Evolutionary conservation across 2,797 vertebrate species (phyloP).

Genomic region (Saxicola maurus): DNA sequence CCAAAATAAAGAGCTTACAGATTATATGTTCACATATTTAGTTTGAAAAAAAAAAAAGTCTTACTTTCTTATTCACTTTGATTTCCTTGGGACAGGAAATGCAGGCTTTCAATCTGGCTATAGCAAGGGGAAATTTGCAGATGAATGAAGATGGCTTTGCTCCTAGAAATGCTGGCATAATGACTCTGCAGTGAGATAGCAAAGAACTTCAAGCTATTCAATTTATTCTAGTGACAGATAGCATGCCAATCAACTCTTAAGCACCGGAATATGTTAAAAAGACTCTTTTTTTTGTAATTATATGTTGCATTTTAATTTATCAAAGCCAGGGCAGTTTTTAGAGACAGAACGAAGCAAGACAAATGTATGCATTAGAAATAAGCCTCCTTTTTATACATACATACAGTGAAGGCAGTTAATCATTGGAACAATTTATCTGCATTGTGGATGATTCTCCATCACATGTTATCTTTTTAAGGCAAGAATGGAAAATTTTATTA

Average conservation of each 20-base stretch:
- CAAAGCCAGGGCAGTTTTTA: slow-evolving; percentile 39
- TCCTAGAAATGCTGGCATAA: slow-evolving; percentile 41
- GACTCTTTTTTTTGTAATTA: slow-evolving; percentile 7
- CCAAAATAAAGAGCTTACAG: not conserved
- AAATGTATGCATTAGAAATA: slow-evolving; percentile 49
- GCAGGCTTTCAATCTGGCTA: not conserved
- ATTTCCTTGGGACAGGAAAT: slow-evolving; percentile 7
- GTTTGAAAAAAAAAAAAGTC: not conserved
- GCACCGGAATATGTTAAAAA: not conserved
- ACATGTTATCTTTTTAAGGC: slow-evolving; percentile 37
- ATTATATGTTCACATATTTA: not conserved
- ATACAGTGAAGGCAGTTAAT: slow-evolving; percentile 44
- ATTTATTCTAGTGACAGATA: slow-evolving; percentile 36
- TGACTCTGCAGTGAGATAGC: not conserved
- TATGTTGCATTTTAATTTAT: slow-evolving; percentile 42
- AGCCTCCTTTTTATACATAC: slow-evolving; percentile 31
- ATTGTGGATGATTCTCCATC: slow-evolving; percentile 47
- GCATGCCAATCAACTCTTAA: slow-evolving; percentile 12
- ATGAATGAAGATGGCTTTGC: slow-evolving; percentile 44
- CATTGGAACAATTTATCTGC: slow-evolving; percentile 36
- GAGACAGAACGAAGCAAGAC: slow-evolving; percentile 45
- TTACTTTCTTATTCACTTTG: not conserved
- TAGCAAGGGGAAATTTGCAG: slow-evolving; percentile 15
- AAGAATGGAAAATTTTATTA: slow-evolving; percentile 35
- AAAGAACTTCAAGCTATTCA: slow-evolving; percentile 19